A percentile compares a stretch with the other conserved stretches of the same genome.
Evolutionary conservation across 2,888 invertebrate species (phyloP).

Genomic region (Anorthoa munda): DNA sequence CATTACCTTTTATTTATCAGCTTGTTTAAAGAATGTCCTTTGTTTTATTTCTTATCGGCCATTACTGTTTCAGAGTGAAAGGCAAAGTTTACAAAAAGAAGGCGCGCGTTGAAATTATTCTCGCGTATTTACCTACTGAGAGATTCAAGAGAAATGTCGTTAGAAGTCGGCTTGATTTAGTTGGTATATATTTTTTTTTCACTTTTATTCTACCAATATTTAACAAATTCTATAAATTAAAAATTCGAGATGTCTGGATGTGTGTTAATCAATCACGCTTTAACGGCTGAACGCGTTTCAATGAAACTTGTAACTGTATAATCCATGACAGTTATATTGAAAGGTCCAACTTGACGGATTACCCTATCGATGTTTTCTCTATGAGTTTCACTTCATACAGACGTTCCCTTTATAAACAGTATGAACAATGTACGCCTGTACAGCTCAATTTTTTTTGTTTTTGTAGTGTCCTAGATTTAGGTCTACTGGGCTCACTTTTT

Average conservation of each 20-base stretch:
- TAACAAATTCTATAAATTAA: neutral
- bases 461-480: too few relatives aligned
- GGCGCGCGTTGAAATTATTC: slow-evolving; percentile 86
- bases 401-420: too few relatives aligned
- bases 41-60: slow-evolving; percentile 32
- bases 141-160: slow-evolving; percentile 92
- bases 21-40: slow-evolving; percentile 11
- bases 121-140: slow-evolving; percentile 92
- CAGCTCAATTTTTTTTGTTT: too few relatives aligned
- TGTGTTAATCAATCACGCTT: neutral
- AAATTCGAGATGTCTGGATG: neutral
- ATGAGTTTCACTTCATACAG: too few relatives aligned
- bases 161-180: slow-evolving; percentile 92
- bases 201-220: too few relatives aligned
- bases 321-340: too few relatives aligned
- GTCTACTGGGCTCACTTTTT: too few relatives aligned
- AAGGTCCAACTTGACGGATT: too few relatives aligned
- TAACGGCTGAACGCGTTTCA: too few relatives aligned
- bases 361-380: too few relatives aligned
- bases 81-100: slow-evolving; percentile 83
- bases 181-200: slow-evolving; percentile 86
- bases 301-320: too few relatives aligned
- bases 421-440: too few relatives aligned
- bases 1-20: neutral
- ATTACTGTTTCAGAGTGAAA: slow-evolving; percentile 64